Evolutionary conservation across 2,113 vertebrate species (phyloP), one percentile per base, ranked within the genome.

Genomic region (Benitochromis conjunctus): DNA sequence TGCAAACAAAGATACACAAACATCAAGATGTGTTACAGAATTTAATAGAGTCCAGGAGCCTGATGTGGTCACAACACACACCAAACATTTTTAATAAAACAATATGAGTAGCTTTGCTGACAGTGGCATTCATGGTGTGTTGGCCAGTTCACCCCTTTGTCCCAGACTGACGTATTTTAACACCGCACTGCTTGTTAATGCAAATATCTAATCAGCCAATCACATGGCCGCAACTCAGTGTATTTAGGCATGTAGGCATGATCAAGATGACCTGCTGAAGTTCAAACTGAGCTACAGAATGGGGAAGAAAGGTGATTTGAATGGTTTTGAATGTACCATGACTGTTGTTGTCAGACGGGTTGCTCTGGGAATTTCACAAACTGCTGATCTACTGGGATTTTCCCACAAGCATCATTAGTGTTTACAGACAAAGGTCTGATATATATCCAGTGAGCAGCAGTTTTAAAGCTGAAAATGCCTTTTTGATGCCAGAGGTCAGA

Each of bases 1-100:
- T 99, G 92, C 82, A 57, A 81, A 56, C 36, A 79, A 78, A 89
- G 19, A 82, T 5, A 80, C 26, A 51, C 14, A 0, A 38, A 79
- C 10, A 80, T 31, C 26, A 34, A 13, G 26, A 53, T 76, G 46
- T 76, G 69, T 51, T 76, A 26, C 38, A 71, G 38, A 41, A 71
- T 46, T 43, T 71, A 26, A 24, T 6, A 71, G n/a, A 46, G 64
- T 53, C 21, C 38, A 46, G 41, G 64, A 46, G 38, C 38, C 64
- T 26, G 64, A 71, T 71, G 26, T 71, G 21, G 18, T 31, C 18
- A n/a, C 71, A 76, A 53, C 46, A 34, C 18, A 76, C 24, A 48
- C 26, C 26, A 12, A 53, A 53, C 26, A 53, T 76, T 34, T 76
- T 53, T 53, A 76, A 34, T 34, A 5, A 53, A 76, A 34, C 71